Evolutionary conservation across 2,888 invertebrate genomes (phyloP).

Genomic region (Synanthedon andrenaeformis): DNA sequence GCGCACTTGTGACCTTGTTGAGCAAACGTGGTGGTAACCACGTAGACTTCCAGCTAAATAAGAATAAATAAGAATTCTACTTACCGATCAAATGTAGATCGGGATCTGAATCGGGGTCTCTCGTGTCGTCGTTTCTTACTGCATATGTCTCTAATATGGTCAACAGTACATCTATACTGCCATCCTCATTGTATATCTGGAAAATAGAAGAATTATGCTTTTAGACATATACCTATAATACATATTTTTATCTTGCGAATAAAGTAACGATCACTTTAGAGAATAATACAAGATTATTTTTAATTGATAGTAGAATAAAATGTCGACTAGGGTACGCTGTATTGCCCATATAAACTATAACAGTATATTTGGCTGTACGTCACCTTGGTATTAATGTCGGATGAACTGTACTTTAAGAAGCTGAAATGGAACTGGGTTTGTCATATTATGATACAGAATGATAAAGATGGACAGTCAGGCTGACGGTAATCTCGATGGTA

Average conservation of each 20-base stretch:
- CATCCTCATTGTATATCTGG: slow-evolving; percentile 60
- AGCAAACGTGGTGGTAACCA: not conserved
- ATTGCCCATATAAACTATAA: no score
- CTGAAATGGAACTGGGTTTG: no score
- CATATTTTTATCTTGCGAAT: no score
- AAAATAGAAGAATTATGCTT: not conserved
- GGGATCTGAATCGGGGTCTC: slow-evolving; percentile 34
- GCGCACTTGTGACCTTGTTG: not conserved
- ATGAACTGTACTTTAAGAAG: no score
- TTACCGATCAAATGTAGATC: slow-evolving; percentile 51
- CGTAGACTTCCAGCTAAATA: not conserved
- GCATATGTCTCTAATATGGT: slow-evolving; percentile 65
- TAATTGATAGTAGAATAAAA: no score
- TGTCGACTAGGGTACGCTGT: no score
- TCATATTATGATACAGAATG: no score
- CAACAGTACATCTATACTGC: slow-evolving; percentile 56
- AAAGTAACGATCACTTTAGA: not conserved
- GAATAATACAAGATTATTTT: not conserved
- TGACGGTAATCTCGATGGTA: no score
- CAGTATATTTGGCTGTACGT: no score
- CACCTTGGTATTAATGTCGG: no score
- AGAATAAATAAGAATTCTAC: not conserved
- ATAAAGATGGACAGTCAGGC: no score
- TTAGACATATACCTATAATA: no score
- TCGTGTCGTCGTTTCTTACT: slow-evolving; percentile 39